Percentiles rank a stretch among this genome's conserved stretches.
These are phyloP conservation scores for Helicoverpa assulta DNA, from an alignment of 2,888 invertebrate species.

Conservation along the genomic window DNA sequence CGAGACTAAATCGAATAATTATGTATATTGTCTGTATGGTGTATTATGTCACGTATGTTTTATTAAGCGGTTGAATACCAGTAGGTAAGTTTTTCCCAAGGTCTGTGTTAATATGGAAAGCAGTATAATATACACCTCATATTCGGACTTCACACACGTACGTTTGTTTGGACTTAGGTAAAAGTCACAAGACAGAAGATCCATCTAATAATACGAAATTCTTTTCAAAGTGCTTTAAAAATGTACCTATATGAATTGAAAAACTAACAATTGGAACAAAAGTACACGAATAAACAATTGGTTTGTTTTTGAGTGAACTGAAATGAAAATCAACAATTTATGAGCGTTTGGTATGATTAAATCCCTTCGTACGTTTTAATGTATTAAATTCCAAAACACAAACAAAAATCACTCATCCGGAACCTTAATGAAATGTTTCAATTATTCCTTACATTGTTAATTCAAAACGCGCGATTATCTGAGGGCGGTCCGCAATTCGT, in stretches of 20 bases:
- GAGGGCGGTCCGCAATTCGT: constrained; percentile 45
- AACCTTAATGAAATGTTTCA: constrained; percentile 53
- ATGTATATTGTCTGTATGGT: constrained; percentile 14
- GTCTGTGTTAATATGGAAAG: no score
- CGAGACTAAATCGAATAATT: constrained; percentile 28
- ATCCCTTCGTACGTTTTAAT: constrained; percentile 3
- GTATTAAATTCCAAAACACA: constrained; percentile 38
- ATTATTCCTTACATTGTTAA: constrained; percentile 53
- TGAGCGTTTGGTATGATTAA: constrained; percentile 6
- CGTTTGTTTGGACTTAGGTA: no score
- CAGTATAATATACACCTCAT: no score
- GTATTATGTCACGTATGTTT: constrained; percentile 10
- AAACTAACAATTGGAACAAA: not conserved
- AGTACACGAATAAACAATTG: not conserved
- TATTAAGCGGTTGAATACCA: constrained; percentile 16
- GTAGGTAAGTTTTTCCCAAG: not conserved
- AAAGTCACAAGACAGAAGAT: no score
- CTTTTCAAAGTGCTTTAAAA: no score
- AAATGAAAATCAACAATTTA: not conserved
- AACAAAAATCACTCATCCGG: constrained; percentile 50
- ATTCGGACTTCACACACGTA: no score
- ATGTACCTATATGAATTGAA: not conserved
- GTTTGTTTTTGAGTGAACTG: not conserved
- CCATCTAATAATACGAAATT: no score
- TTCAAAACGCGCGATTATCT: constrained; percentile 51